Evolutionary conservation across 2,888 invertebrate species (phyloP).

Genomic region (Drosophila putrida): DNA sequence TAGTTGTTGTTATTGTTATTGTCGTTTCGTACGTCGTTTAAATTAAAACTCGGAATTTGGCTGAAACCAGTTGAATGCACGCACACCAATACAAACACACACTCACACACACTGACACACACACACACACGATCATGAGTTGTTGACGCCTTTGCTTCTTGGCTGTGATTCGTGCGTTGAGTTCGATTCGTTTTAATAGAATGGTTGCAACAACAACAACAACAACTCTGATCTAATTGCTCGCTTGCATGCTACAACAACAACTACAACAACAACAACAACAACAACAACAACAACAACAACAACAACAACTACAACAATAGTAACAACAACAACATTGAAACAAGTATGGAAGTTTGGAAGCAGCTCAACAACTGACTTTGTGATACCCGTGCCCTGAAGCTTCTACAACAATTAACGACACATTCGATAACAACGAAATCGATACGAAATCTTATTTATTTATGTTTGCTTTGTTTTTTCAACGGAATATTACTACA

Average conservation of each 20-base stretch:
- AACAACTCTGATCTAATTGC: constrained; percentile 67
- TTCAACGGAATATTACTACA: background rate
- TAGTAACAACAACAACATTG: constrained; percentile 23
- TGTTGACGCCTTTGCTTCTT: constrained; percentile 63
- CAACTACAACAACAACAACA: constrained; percentile 29
- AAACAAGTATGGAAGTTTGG: constrained; percentile 33
- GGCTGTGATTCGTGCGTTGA: constrained; percentile 73
- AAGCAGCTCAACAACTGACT: constrained; percentile 38
- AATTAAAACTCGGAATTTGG: constrained; percentile 78
- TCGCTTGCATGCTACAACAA: constrained; percentile 62
- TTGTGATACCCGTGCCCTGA: constrained; percentile 47
- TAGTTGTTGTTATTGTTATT: constrained; percentile 41
- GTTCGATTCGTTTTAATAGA: constrained; percentile 65
- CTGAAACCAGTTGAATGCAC: constrained; percentile 76
- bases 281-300: constrained; percentile 25
- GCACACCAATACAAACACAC: constrained; percentile 38
- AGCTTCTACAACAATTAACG: constrained; percentile 48
- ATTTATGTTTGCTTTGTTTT: constrained; percentile 13
- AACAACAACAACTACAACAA: constrained; percentile 24
- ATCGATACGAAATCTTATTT: constrained; percentile 11
- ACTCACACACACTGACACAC: constrained; percentile 21
- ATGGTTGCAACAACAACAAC: constrained; percentile 45
- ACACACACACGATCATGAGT: constrained; percentile 21
- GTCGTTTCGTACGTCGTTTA: constrained; percentile 57
- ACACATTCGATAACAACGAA: constrained; percentile 44